Evolutionary conservation across 2,797 vertebrate species (phyloP), one percentile per base, ranked within the genome.

Genomic region (Malacoctenus gilli): DNA sequence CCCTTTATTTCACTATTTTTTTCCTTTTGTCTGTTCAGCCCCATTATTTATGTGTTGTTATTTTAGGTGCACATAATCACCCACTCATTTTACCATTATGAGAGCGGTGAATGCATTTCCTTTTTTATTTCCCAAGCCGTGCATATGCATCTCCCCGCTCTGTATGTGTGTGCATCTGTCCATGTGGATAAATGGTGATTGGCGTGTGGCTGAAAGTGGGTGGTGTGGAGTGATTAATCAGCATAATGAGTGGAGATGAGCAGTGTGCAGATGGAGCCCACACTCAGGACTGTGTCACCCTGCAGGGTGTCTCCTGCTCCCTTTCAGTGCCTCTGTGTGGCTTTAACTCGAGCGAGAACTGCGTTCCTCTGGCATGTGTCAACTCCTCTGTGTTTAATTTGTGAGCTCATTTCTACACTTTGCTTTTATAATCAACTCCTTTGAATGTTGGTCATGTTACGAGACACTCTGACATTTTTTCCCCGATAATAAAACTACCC

Each of bases 151-250:
- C 62, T 38, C 53, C 23, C 59, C 41, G 15, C 50, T 78, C 48
- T 62, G 70, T 65, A 19, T 76, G 68, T 73, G 76, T 72, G 73
- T 80, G 70, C 69, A 77, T 75, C 67, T 78, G 80, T 82, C 80
- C 78, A 46, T 76, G 77, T 75, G 78, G 72, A 86, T 85, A 79
- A 87, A 86, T 87, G 73, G 76, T 89, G 86, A 87, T 88, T 89
- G 86, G 86, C 85, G 67, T 87, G 79, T 52, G 77, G 85, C 63
- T 85, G 75, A 73, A 79, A 84, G 84, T 83, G 84, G 87, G 86
- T 83, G 80, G 85, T 85, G 79, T 81, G 68, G 73, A 82, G 78
- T 82, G 81, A 90, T 89, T 89, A 89, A 88, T 91, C 84, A 89
- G 79, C 59, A 66, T 85, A 86, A 86, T 85, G 82, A 86, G 85